These are phyloP conservation scores for Osmerus mordax DNA, from an alignment of 2,113 vertebrate species.

Conservation along the genomic window DNA sequence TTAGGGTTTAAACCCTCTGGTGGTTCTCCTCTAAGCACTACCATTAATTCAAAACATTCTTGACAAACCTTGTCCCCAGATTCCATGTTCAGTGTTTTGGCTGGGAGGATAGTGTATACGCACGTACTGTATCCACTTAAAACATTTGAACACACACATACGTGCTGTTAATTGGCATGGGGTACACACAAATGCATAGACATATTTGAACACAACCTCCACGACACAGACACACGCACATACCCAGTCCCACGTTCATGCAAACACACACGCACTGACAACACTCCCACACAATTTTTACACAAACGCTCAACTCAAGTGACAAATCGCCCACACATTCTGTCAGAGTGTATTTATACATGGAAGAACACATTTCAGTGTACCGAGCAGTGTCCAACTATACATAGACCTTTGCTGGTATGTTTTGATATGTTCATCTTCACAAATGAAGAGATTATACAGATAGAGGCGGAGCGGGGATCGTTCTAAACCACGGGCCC, in stretches of 20 bases:
- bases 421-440: slow-evolving; percentile 22
- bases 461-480: slow-evolving; percentile 15
- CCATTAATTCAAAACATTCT: slow-evolving; percentile 21
- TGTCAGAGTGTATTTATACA: slow-evolving; percentile 1
- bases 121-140: not conserved
- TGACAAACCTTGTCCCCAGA: slow-evolving; percentile 32
- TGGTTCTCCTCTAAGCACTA: not conserved
- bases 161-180: not conserved
- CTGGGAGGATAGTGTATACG: not conserved
- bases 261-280: slow-evolving; percentile 1
- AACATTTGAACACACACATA: not conserved
- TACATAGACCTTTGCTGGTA: not conserved
- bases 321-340: not conserved
- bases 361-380: not conserved
- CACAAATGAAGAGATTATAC: slow-evolving; percentile 30
- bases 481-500: not conserved
- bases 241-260: not conserved
- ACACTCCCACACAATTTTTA: not conserved
- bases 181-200: not conserved
- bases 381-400: not conserved
- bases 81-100: slow-evolving; percentile 2
- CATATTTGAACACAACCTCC: not conserved
- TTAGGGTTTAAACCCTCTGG: not conserved
- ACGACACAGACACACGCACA: not conserved
- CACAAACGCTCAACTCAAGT: not conserved